Evolutionary conservation across 1,140 invertebrate species (phyloP), one percentile per base, ranked within the genome.

Genomic region (Heliothis virescens): DNA sequence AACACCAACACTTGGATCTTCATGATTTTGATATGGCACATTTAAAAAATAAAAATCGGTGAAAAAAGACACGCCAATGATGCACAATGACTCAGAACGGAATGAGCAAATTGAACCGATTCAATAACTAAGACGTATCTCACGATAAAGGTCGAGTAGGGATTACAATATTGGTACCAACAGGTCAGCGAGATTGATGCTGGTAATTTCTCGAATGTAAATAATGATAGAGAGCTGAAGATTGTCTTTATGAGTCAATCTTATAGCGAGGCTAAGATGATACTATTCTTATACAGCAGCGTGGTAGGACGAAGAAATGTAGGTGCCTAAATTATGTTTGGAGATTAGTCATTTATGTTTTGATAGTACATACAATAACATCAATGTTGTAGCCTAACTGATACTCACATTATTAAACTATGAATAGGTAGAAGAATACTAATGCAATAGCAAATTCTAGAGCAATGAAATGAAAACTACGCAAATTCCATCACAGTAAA

Each of bases 11-110:
- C 18, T 63, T 63, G 21, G 7, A 13, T 26, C 65, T 86, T 86
- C 86, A 90, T 88, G 1, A 47, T 60, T 69, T 81, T 34, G 41
- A 15, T 80, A 77, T n/a, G 21, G 12, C 67, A 29, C 48, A 26
- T n/a, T 52, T 3, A 2, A 34, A 34, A 63, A 41, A 41, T n/a
- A 63, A 57, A 57, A 10, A 18, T 18, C 7, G 2, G 7, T 41
- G 0, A 26, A 41, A 26, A 41, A 63, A 9, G 41, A 48, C 41
- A 11, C 63, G 63, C 48, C 63, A 18, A 18, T 13, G 41, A 48
- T 47, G 34, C 16, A 12, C 41, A 12, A 34, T 67, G 63, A 21
- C n/a, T 67, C n/a, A 67, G 41, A 48, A 13, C 41, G 41, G 11
- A 67, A 48, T 67, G 63, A 67, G 13, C 21, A 4, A 60, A 18